Base-by-base conservation (phyloP, 1,140 invertebrate species). In the Conopomorpha cramerella region DNA sequence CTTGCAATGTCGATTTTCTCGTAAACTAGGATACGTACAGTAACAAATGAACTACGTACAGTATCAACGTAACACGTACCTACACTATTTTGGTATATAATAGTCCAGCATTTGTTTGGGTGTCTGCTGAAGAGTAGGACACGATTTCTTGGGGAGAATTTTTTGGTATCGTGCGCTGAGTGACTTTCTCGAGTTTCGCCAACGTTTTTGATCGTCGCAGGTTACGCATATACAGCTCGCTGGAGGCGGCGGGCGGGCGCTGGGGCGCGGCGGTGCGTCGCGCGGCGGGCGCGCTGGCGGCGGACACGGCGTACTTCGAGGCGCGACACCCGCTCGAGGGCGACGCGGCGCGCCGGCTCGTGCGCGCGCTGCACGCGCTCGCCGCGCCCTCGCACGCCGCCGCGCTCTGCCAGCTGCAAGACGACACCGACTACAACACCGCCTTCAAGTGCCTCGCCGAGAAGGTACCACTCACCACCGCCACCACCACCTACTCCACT, bases 341-440 rank as follows among this genome's bases (percentile, higher is more conserved):
- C 46, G 80, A 87, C 15, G 58, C 85, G 2, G 86, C 88, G 45
- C 82, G 86, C 31, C 83, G 92, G 34, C 95, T 96, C 88, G 95
- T 96, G 34, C 89, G 92, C 57, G 95, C 92, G 71, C 95, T 92
- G 54, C 87, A 88, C 34, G 85, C 91, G 49, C 73, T 97, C 8
- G 86, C 89, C 36, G 93, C 90, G 56, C 89, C 92, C 55, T 96
- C 93, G n/a, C 85, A 96, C 81, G 93, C 94, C n/a, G 93, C 92
- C 25, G 86, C 97, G 14, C 67, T 98, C 2, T 95, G 93, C 61
- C 95, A 98, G 54, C 95, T 96, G 64, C 79, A 95, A n/a, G 93
- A 96, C 17, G 92, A 95, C 51, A 86, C 93, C 0, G 95, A 98
- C 77, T 98, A 98, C 67, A 80, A 86, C 1, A 84, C 92, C 32